A percentile compares a stretch with the other conserved stretches of the same genome.
phyloP scores from a whole-genome alignment of 2,113 vertebrate species.

The Eonycteris spelaea region DNA sequence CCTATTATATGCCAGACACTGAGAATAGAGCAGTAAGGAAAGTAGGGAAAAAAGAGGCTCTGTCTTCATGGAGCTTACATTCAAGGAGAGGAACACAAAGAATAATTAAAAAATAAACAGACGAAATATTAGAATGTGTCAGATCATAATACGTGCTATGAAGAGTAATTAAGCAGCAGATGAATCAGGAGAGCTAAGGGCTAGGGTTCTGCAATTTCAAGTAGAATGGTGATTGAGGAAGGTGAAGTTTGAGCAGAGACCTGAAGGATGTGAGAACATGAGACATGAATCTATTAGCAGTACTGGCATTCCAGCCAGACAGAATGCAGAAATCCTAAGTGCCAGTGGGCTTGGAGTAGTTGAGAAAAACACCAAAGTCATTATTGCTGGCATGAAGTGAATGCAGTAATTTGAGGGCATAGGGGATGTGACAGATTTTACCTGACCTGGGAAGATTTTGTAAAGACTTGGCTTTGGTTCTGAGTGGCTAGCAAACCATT shows the following conservation, averaged over 20 bases:
- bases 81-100: not conserved
- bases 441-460: not conserved
- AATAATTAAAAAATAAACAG: not conserved
- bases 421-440: too few relatives aligned
- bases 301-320: not conserved
- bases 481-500: not conserved
- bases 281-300: rapidly evolving
- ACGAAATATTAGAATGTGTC: not conserved
- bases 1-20: not conserved
- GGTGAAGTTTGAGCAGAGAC: not conserved
- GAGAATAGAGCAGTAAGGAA: not conserved
- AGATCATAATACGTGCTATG: not conserved
- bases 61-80: not conserved
- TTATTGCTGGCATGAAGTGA: not conserved
- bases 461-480: not conserved
- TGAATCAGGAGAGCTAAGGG: not conserved
- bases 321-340: not conserved
- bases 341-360: not conserved
- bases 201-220: not conserved
- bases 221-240: not conserved
- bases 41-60: not conserved
- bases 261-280: not conserved
- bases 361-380: not conserved
- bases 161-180: not conserved
- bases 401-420: not conserved